A percentile compares a stretch with the other conserved stretches of the same genome.
phyloP scores from a whole-genome alignment of 2,113 vertebrate species.

The Lutjanus erythropterus region DNA sequence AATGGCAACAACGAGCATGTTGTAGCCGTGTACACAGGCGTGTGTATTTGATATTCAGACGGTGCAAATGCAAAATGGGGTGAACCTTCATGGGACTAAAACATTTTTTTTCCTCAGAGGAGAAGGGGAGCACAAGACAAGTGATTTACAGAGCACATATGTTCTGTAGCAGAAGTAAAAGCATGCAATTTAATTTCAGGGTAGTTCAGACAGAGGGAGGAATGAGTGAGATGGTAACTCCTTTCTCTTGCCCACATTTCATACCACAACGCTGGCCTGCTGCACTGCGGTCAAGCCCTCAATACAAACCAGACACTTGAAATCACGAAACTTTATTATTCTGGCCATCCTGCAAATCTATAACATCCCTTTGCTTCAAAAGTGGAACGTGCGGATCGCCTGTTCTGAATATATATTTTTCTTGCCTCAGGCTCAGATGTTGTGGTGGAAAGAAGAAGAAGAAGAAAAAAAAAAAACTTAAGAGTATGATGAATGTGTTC shows the following conservation, averaged over 20 bases:
- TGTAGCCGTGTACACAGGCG: too few species aligned
- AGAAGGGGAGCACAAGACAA: neutral
- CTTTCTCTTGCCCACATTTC: constrained; percentile 53
- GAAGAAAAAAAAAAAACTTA: constrained; percentile 33
- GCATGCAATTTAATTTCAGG: constrained; percentile 23
- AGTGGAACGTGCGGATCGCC: constrained; percentile 43
- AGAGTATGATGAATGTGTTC: constrained; percentile 77
- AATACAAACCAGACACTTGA: constrained; percentile 64
- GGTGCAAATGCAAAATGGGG: neutral
- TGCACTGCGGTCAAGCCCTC: constrained; percentile 58
- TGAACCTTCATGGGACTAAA: neutral
- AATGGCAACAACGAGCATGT: too few species aligned
- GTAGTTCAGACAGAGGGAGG: neutral
- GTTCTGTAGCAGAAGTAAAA: neutral
- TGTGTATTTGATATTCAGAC: neutral
- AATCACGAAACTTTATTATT: constrained; percentile 66
- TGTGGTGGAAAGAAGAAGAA: constrained; percentile 12
- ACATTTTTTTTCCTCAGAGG: neutral
- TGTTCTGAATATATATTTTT: constrained; percentile 67
- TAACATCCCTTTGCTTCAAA: constrained; percentile 68
- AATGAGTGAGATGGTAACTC: constrained; percentile 36
- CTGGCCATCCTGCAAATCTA: constrained; percentile 65
- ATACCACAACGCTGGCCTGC: constrained; percentile 55
- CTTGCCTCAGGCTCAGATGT: constrained; percentile 58
- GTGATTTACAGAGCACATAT: constrained; percentile 8